phyloP scores from a whole-genome alignment of 2,797 vertebrate genomes.

The Cuniculus paca region DNA sequence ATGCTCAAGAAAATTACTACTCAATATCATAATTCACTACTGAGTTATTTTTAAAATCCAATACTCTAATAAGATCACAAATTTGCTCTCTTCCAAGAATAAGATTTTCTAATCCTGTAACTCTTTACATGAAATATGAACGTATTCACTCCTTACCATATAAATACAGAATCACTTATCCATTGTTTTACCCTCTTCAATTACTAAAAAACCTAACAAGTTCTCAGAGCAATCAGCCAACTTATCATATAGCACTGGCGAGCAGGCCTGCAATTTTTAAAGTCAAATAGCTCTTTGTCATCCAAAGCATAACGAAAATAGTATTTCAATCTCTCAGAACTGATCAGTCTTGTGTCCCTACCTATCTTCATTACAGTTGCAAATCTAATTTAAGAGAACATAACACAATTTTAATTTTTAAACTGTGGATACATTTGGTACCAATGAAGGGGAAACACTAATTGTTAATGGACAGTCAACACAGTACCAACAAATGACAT shows the following conservation, averaged over 20 bases:
- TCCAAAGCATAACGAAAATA: conserved; percentile 49
- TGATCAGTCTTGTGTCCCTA: conserved; percentile 72
- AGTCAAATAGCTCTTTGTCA: conserved; percentile 53
- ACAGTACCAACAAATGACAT: neutral
- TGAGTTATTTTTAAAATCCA: conserved; percentile 37
- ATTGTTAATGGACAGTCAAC: conserved; percentile 20
- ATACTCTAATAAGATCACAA: neutral
- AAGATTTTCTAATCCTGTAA: neutral
- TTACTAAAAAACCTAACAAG: neutral
- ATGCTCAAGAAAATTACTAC: neutral
- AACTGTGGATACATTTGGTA: conserved; percentile 66
- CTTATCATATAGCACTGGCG: neutral
- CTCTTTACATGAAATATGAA: conserved; percentile 16
- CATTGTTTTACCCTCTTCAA: neutral
- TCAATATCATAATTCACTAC: neutral
- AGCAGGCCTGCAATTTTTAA: neutral
- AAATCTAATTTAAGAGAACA: conserved; percentile 63
- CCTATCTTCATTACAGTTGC: conserved; percentile 58
- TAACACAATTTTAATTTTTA: conserved; percentile 59
- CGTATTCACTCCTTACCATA: neutral
- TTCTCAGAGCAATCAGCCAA: conserved; percentile 39
- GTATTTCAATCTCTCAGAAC: conserved; percentile 50
- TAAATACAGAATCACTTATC: neutral
- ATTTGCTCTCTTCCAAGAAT: neutral
- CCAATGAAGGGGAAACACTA: neutral